Conservation (phyloP, 2,888 invertebrate species). For the Nemotelus pantherinus region DNA sequence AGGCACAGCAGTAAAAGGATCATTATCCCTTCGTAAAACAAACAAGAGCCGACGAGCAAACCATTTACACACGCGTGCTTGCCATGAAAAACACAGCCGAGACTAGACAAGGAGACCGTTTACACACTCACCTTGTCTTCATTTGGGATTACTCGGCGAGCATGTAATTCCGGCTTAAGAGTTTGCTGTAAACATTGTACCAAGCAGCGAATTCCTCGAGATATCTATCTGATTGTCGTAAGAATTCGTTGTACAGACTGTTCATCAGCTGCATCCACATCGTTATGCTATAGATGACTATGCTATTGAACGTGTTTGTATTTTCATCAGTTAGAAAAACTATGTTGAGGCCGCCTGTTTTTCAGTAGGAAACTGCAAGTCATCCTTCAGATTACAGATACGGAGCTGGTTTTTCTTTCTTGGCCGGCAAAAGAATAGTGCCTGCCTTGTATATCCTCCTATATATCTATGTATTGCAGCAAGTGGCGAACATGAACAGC, state of each 20-base stretch:
- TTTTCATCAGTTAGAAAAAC: conserved; percentile 15
- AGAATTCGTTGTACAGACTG: background rate
- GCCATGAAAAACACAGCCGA: no score
- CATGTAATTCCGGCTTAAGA: no score
- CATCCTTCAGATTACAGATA: conserved; percentile 9
- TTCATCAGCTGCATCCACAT: background rate
- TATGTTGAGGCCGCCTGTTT: conserved; percentile 3
- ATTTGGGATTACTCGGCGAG: no score
- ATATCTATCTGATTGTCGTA: no score
- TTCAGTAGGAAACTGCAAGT: conserved; percentile 28
- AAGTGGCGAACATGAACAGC: conserved; percentile 30
- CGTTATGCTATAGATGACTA: background rate
- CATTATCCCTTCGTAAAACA: no score
- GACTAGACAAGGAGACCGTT: no score
- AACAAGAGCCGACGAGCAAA: no score
- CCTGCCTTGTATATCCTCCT: background rate
- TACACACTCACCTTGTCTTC: no score
- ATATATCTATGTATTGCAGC: background rate
- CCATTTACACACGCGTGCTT: no score
- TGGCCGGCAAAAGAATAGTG: background rate
- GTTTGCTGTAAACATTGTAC: no score
- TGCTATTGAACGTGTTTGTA: background rate
- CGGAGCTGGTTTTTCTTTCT: conserved; percentile 30
- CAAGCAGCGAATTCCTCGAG: no score
- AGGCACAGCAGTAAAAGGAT: no score